Base-by-base conservation (phyloP, 35 echinoderm and acorn worm species). In the Apostichopus japonicus region DNA sequence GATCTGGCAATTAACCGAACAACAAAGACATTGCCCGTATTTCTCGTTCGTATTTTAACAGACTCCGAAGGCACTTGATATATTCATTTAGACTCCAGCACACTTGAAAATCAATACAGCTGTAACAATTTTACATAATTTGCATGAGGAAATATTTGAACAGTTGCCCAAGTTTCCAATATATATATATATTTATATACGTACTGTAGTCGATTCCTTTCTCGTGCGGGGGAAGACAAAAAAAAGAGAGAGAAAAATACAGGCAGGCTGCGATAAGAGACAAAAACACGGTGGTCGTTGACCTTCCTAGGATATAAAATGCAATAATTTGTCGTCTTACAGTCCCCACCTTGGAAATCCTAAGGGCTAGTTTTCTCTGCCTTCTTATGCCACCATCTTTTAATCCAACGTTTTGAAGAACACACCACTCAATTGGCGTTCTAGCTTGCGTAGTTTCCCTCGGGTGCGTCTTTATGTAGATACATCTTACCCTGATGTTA, bases 41-140 rank as follows among this genome's bases (percentile, higher is more conserved):
- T 44, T 44, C 33, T 44, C 33, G 33, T 44, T 44, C 33, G 33
- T 44, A 44, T 44, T 19, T 7, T 75, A 75, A 75, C 71, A 21
- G 71, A 14, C n/a, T 75, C 71, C 15, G n/a, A 75, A 13, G 57
- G 57, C 71, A 75, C 71, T 75, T 23, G 22, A 75, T 75, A 67
- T 83, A 84, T 84, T 84, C 81, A 84, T 55, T 57, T 23, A 54
- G 81, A 84, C 81, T 84, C 53, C 79, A 22, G 55, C 56, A 23
- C 81, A 84, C 81, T 57, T 22, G 56, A 84, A 84, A 84, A 84
- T 84, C 81, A 58, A 84, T 84, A 84, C 81, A 84, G 81, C 81
- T 84, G 81, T 57, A 84, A 84, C 81, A 84, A 84, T 57, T 84
- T 56, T 56, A 84, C 81, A 84, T 84, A 84, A 84, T 84, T 84